A percentile compares a stretch with the other conserved stretches of the same genome.
Conservation (phyloP, 2,888 invertebrate species). For the Ectemnius continuus region DNA sequence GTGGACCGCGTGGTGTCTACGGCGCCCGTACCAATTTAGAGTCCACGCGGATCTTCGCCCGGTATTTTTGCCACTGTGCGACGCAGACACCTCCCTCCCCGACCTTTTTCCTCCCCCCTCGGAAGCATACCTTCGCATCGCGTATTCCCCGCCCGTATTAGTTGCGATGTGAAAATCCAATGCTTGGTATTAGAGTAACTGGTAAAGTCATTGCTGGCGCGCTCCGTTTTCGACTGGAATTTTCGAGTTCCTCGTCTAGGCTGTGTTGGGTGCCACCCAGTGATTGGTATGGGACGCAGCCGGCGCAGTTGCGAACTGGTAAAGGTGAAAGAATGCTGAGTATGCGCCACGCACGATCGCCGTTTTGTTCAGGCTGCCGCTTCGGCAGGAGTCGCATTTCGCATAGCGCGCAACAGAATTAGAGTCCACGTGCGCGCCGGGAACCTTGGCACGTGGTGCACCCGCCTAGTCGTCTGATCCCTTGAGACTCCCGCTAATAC, state of each 20-base stretch:
- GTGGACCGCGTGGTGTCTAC: slow-evolving; percentile 76
- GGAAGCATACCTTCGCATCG: slow-evolving; percentile 24
- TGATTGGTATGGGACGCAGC: neutral
- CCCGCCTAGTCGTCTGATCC: slow-evolving; percentile 2
- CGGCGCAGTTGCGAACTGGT: neutral
- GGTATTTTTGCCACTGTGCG: slow-evolving; percentile 49
- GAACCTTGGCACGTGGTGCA: neutral
- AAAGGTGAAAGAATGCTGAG: neutral
- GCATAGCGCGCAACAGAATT: slow-evolving; percentile 25
- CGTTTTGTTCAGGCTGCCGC: slow-evolving; percentile 3
- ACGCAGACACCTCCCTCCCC: slow-evolving; percentile 42
- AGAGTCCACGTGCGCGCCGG: slow-evolving; percentile 41
- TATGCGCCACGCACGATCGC: slow-evolving; percentile 5
- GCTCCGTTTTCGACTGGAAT: no score
- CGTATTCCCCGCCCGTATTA: no score
- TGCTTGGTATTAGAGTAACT: no score
- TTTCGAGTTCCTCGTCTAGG: no score
- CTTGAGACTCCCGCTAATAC: neutral
- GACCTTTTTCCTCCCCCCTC: slow-evolving; percentile 21
- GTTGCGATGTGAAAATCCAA: no score
- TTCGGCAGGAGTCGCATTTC: slow-evolving; percentile 4
- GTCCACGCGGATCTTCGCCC: slow-evolving; percentile 71
- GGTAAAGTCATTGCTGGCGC: no score
- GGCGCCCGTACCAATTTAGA: slow-evolving; percentile 73
- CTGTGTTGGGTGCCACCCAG: neutral